Evolutionary conservation across 2,888 invertebrate species (phyloP), one percentile per base, ranked within the genome.

Genomic region (Melieria picta): DNA sequence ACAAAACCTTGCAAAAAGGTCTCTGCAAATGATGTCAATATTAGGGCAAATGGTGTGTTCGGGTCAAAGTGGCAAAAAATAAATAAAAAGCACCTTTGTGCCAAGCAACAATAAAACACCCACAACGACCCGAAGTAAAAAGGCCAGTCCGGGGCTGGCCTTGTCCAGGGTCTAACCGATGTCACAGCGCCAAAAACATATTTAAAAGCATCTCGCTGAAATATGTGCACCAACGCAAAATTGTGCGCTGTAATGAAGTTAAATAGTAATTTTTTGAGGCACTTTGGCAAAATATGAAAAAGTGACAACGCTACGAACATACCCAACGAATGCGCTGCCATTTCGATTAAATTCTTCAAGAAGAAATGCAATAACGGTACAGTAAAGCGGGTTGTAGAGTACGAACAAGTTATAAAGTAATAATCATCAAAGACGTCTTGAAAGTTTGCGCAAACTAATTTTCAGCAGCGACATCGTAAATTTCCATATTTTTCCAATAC

Each of bases 11-110:
- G 13, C 45, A 63, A 45, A 55, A 46, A 69, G 58, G 60, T 65
- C 55, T 43, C 55, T 57, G 7, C 45, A 63, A 67, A 76, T 79
- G 79, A 80, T 81, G 81, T 76, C 80, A 82, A 82, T 78, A 75
- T 30, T 78, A 78, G 81, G 80, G 77, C 80, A 82, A 82, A 77
- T 79, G 77, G 80, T 82, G 81, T 82, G 83, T 81, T 75, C 77
- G 78, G 83, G 82, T 82, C 82, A 81, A 80, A 82, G 76, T 78
- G 79, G 79, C 81, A 72, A 74, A 30, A 13, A 57, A 72, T 72
- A 48, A 58, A 64, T 65, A 10, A 57, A 60, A 71, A 13, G 43
- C 45, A 42, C 52, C 3, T 61, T 47, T 69, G 7, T 64, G 1
- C 65, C 3, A 1, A 63, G 45, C 71, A 11, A 69, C 7, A 2